Conservation (phyloP, 2,888 invertebrate genomes). For the Polymixis flavicincta region DNA sequence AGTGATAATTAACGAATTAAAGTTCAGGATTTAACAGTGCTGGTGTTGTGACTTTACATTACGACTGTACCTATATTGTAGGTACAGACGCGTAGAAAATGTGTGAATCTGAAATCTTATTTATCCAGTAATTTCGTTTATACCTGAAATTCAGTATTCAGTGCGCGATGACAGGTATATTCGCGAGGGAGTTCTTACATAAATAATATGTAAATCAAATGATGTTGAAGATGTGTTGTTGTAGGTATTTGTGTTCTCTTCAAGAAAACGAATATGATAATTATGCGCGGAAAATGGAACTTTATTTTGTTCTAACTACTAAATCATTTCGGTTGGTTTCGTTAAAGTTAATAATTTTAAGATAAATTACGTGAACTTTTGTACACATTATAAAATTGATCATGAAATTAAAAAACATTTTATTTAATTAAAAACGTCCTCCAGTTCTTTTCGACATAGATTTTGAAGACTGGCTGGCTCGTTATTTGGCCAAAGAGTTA, state of each 20-base stretch:
- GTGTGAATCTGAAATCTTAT: constrained; percentile 19
- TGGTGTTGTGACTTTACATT: constrained; percentile 75
- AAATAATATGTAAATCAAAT: constrained; percentile 45
- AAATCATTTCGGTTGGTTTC: not conserved
- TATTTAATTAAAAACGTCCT: not conserved
- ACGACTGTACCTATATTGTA: constrained; percentile 52
- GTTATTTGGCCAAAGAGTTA: not conserved
- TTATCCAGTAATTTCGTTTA: constrained; percentile 25
- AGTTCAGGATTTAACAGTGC: constrained; percentile 72
- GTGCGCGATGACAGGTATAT: constrained; percentile 36
- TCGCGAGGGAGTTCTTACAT: constrained; percentile 33
- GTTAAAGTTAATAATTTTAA: not conserved
- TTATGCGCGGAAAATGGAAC: not conserved
- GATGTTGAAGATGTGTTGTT: constrained; percentile 6
- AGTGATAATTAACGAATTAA: constrained; percentile 69
- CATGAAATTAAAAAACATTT: not conserved
- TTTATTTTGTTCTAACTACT: not conserved
- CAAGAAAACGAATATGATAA: constrained; percentile 12
- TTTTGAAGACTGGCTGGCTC: not conserved
- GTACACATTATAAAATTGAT: not conserved
- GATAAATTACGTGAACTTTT: not conserved
- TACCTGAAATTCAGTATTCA: constrained; percentile 9
- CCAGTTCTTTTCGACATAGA: not conserved
- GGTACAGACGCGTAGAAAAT: constrained; percentile 25
- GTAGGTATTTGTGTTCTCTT: constrained; percentile 5